Conservation (phyloP, 2,888 invertebrate species). For the Ectropis crepuscularia region DNA sequence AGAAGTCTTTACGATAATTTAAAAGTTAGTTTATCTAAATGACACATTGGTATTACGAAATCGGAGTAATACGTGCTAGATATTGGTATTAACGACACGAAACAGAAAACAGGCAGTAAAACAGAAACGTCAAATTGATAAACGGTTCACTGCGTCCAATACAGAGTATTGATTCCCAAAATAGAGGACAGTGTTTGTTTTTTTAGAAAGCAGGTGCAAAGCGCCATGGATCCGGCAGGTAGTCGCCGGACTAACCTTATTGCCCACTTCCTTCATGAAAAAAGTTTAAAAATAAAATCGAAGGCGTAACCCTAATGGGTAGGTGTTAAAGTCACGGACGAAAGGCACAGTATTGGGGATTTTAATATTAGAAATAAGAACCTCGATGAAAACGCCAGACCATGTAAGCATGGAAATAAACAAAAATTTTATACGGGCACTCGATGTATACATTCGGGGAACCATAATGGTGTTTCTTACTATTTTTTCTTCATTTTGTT, state of each 20-base stretch:
- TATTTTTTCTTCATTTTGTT: slow-evolving; percentile 55
- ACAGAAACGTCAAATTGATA: slow-evolving; percentile 50
- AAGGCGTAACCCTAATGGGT: slow-evolving; percentile 59
- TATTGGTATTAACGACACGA: slow-evolving; percentile 42
- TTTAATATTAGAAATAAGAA: slow-evolving; percentile 49
- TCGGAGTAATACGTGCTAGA: neutral
- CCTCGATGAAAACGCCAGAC: slow-evolving; percentile 36
- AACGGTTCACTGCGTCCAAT: slow-evolving; percentile 57
- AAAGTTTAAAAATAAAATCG: slow-evolving; percentile 57
- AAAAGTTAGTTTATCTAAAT: slow-evolving; percentile 19
- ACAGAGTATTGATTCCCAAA: slow-evolving; percentile 60
- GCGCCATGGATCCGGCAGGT: slow-evolving; percentile 59
- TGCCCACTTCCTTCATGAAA: slow-evolving; percentile 75
- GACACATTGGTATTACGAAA: neutral
- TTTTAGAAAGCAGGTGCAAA: slow-evolving; percentile 74
- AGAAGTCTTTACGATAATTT: slow-evolving; percentile 34
- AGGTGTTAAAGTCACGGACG: slow-evolving; percentile 63
- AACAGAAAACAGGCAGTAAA: slow-evolving; percentile 5
- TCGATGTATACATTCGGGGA: slow-evolving; percentile 37
- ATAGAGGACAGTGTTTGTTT: slow-evolving; percentile 71
- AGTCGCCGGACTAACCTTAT: slow-evolving; percentile 64
- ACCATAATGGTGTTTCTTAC: slow-evolving; percentile 27
- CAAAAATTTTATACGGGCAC: slow-evolving; percentile 19
- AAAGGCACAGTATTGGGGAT: slow-evolving; percentile 45
- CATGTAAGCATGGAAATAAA: slow-evolving; percentile 37